Evolutionary conservation across 2,888 invertebrate species (phyloP), one percentile per base, ranked within the genome.

Genomic region (Cosmopolites sordidus): DNA sequence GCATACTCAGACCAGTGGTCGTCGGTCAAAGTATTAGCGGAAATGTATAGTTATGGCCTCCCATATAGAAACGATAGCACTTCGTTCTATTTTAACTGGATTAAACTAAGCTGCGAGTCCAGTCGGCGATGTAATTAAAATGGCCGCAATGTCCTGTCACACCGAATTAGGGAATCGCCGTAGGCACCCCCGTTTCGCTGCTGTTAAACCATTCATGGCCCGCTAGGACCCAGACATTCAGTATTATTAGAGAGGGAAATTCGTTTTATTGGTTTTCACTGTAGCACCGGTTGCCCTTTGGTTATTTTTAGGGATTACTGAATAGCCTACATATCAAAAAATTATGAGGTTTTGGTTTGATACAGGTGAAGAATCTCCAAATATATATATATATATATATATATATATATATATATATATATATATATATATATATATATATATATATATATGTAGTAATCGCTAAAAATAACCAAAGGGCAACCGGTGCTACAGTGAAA

Each of bases 31-130:
- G 50, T 44, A 44, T 50, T 44, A 43, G 17, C 15, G 17, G 18
- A 45, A 41, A 47, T 47, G 42, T 51, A 47, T 33, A 42, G 46
- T 47, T 51, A 51, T 43, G 41, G 51, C 18, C 30, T 44, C 56
- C 58, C 53, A 53, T 54, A 58, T 51, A 55, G 51, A 50, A 56
- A 58, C 58, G 60, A 63, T 62, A 60, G 58, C 58, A 57, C 57
- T 44, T 56, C 58, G 53, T 59, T 59, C 58, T 51, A 51, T 58
- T 61, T 60, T 60, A 64, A 66, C 64, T 62, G 60, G 64, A 64
- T 66, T 64, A 66, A 60, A 57, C 61, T 62, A 64, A 65, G 65
- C 64, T 64, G n/a, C 62, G 62, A 60, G 62, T 63, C 63, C 64
- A 60, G 60, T 59, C 17, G 62, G 12, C 33, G 33, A 12, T 12